Evolutionary conservation across 2,113 vertebrate species (phyloP).

Genomic region (Spilogale gracilis): DNA sequence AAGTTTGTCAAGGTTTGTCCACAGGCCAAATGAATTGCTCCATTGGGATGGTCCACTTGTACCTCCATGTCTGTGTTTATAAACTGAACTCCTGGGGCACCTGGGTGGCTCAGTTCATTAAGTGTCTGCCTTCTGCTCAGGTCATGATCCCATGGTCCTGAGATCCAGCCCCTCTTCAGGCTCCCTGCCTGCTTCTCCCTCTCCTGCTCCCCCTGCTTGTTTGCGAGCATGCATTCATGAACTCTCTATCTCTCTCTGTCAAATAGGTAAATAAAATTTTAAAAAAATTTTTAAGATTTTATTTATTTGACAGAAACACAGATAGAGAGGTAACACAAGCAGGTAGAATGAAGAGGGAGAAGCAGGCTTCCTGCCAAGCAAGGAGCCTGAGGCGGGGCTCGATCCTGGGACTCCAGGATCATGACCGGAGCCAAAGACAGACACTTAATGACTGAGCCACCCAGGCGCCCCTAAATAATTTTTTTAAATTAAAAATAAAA

Average conservation of each 20-base stretch:
- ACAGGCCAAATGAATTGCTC: not conserved
- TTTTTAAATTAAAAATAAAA: not conserved
- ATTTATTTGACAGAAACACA: too few species aligned
- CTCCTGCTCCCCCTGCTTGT: not conserved
- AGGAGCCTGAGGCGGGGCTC: too few species aligned
- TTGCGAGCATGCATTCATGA: too few species aligned
- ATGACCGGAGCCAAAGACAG: too few species aligned
- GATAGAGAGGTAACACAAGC: too few species aligned
- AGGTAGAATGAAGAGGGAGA: too few species aligned
- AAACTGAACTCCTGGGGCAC: not conserved
- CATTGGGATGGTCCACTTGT: too few species aligned
- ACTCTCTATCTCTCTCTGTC: not conserved
- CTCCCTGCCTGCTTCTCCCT: not conserved
- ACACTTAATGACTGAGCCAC: too few species aligned
- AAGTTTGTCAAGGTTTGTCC: not conserved
- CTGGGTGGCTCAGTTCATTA: not conserved
- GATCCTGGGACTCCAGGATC: too few species aligned
- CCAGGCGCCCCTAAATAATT: too few species aligned
- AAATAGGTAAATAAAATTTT: not conserved
- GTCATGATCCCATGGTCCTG: not conserved
- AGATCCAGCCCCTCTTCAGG: not conserved
- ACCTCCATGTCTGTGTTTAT: fast-evolving
- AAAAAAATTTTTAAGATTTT: not conserved
- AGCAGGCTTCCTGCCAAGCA: too few species aligned
- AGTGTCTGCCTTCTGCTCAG: not conserved